Evolutionary conservation across 2,113 vertebrate genomes (phyloP).

Genomic region (Hippocampus guttulatus): DNA sequence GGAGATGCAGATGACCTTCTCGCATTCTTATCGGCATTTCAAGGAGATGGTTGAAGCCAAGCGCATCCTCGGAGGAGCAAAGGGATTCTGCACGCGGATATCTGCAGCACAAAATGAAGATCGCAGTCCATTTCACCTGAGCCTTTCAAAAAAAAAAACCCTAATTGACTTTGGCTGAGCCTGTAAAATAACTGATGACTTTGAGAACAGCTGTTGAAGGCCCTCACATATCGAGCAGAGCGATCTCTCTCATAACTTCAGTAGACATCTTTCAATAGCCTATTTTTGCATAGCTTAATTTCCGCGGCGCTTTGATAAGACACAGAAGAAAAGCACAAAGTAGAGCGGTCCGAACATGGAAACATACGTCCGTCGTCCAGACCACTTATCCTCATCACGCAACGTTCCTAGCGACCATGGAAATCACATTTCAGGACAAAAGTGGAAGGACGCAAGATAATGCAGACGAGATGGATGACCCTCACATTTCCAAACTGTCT

Average conservation of each 20-base stretch:
- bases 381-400: too few species aligned
- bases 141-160: slow-evolving; percentile 25
- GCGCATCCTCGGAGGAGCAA: slow-evolving; percentile 2
- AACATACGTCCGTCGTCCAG: neutral
- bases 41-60: slow-evolving; percentile 11
- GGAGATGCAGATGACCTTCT: slow-evolving; percentile 26
- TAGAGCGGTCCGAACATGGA: neutral
- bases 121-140: slow-evolving; percentile 24
- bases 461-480: too few species aligned
- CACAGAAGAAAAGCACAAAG: neutral
- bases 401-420: too few species aligned
- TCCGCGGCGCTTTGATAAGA: neutral
- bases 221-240: slow-evolving; percentile 9
- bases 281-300: slow-evolving; percentile 11
- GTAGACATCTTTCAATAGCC: neutral
- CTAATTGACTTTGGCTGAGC: slow-evolving; percentile 40
- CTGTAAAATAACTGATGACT: slow-evolving; percentile 25
- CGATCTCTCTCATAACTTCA: slow-evolving; percentile 10
- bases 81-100: slow-evolving; percentile 19
- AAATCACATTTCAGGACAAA: too few species aligned
- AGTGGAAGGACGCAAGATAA: too few species aligned
- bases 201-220: slow-evolving; percentile 31
- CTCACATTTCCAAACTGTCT: neutral
- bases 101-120: slow-evolving; percentile 22
- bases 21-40: slow-evolving; percentile 19